A percentile compares a stretch with the other conserved stretches of the same genome.
Conservation (phyloP, 2,888 invertebrate genomes). For the Endomychus coccineus region DNA sequence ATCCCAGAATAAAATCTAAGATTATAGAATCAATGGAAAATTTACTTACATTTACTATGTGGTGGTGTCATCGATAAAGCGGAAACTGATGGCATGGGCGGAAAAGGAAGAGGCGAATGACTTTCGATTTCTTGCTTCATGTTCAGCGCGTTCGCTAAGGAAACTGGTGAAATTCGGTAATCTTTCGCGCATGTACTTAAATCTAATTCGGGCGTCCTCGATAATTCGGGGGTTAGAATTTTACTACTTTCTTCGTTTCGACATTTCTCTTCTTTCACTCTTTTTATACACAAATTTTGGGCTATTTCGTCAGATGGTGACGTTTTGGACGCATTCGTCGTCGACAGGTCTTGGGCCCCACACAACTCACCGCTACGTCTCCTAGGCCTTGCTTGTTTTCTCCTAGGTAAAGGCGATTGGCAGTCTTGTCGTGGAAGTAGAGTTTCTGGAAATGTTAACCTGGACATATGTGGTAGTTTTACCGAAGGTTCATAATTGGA, state of each 20-base stretch:
- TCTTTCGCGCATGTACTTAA: conserved; percentile 37
- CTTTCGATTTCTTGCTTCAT: conserved; percentile 41
- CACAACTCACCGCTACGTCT: conserved; percentile 71
- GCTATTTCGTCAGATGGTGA: conserved; percentile 38
- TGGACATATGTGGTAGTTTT: conserved; percentile 45
- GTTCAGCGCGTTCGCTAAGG: conserved; percentile 43
- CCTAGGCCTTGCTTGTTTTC: conserved; percentile 80
- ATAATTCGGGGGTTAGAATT: conserved; percentile 29
- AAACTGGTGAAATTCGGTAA: conserved; percentile 43
- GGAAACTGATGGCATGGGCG: conserved; percentile 65
- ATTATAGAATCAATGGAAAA: too few species aligned
- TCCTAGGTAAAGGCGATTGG: conserved; percentile 71
- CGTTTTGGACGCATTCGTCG: conserved; percentile 32
- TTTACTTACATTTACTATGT: conserved; percentile 60
- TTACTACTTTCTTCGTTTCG: conserved; percentile 13
- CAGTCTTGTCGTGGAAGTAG: conserved; percentile 46
- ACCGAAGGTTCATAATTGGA: conserved; percentile 43
- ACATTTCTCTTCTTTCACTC: conserved; percentile 35
- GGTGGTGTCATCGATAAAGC: conserved; percentile 75
- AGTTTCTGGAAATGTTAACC: conserved; percentile 42
- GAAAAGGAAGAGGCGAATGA: conserved; percentile 57
- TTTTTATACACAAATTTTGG: conserved; percentile 58
- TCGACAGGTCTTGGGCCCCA: conserved; percentile 56
- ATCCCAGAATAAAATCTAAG: too few species aligned
- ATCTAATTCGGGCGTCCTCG: conserved; percentile 39